Conservation (phyloP, 2,888 invertebrate species). For the Acleris cristana region DNA sequence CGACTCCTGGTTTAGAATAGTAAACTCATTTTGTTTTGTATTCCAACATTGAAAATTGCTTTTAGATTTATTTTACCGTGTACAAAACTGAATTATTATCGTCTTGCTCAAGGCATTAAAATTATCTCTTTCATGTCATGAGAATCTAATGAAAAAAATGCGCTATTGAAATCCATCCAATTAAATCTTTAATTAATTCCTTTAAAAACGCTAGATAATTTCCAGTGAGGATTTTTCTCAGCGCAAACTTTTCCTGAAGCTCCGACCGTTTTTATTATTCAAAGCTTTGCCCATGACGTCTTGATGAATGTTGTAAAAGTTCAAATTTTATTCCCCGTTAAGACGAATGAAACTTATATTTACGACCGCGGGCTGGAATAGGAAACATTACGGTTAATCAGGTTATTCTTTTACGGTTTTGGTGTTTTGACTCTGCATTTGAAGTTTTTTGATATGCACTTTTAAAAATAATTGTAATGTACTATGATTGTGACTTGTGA, state of each 20-base stretch:
- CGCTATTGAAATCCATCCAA: conserved; percentile 3
- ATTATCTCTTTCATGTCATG: not conserved
- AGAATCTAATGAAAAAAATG: not conserved
- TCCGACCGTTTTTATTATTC: conserved; percentile 37
- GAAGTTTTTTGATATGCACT: not conserved
- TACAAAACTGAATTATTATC: no score
- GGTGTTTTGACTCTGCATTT: not conserved
- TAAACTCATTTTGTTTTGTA: no score
- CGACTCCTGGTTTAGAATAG: no score
- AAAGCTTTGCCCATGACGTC: conserved; percentile 41
- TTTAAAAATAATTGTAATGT: not conserved
- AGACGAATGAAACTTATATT: conserved; percentile 38
- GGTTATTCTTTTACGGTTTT: conserved; percentile 6
- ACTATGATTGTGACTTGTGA: no score
- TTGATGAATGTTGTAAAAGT: conserved; percentile 43
- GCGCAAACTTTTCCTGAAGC: conserved; percentile 13
- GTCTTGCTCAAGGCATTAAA: no score
- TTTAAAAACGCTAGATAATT: conserved; percentile 19
- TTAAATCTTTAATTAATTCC: conserved; percentile 24
- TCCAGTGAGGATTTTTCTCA: conserved; percentile 11
- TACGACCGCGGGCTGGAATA: conserved; percentile 25
- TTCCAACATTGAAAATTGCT: no score
- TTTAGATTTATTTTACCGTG: no score
- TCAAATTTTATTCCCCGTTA: conserved; percentile 40
- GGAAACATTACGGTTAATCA: conserved; percentile 9